Evolutionary conservation across 1,140 invertebrate genomes (phyloP).

Genomic region (Meteorus sp.): DNA sequence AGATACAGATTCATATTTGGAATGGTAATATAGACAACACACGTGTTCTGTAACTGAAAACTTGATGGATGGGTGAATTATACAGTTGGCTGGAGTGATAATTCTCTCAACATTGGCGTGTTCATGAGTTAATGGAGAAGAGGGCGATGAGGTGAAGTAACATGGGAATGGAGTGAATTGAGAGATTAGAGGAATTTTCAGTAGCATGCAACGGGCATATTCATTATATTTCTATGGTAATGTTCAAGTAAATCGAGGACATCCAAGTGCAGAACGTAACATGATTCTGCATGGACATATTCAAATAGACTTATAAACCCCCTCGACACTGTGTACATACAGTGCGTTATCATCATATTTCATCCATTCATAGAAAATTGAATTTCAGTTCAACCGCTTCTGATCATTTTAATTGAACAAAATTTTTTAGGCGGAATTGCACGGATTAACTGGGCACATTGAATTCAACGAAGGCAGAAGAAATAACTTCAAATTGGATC

Average conservation of each 20-base stretch:
- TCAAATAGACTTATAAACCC: no score
- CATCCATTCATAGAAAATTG: no score
- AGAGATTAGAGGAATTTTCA: no score
- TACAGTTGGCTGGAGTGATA: constrained; percentile 30
- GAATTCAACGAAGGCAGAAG: constrained; percentile 84
- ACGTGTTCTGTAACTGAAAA: constrained; percentile 31
- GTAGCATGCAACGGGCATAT: no score
- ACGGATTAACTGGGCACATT: constrained; percentile 86
- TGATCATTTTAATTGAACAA: constrained; percentile 10
- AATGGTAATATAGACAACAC: constrained; percentile 8
- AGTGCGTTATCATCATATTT: no score
- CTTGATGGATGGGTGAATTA: constrained; percentile 37
- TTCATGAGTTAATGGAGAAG: constrained; percentile 24
- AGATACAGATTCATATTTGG: neutral
- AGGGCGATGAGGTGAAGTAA: constrained; percentile 13
- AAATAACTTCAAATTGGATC: constrained; percentile 81
- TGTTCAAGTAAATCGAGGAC: no score
- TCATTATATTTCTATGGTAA: no score
- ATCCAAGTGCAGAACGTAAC: no score
- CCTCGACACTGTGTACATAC: no score
- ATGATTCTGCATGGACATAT: no score
- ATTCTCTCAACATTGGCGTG: constrained; percentile 36
- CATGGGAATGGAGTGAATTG: constrained; percentile 27
- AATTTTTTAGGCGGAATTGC: constrained; percentile 67
- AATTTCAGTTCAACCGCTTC: no score